Evolutionary conservation across 1,140 invertebrate genomes (phyloP).

Genomic region (Oncopodura yosiiana): DNA sequence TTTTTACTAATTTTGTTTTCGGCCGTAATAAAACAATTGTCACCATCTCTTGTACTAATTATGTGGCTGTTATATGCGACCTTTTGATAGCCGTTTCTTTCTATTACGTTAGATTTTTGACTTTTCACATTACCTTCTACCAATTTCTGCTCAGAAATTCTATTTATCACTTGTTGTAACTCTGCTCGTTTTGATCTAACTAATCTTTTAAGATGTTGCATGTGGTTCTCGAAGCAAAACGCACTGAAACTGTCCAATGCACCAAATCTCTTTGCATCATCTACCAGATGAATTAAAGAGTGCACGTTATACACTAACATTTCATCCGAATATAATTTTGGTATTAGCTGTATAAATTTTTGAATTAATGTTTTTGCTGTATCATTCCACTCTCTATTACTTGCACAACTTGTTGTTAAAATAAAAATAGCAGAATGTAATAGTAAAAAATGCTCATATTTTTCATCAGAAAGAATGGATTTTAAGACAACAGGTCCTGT

Average conservation of each 20-base stretch:
- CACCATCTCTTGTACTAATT: too few species aligned
- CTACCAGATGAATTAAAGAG: conserved; percentile 38
- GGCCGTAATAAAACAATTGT: too few species aligned
- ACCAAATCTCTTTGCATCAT: conserved; percentile 38
- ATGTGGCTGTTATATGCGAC: too few species aligned
- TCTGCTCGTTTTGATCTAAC: conserved; percentile 33
- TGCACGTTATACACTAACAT: conserved; percentile 41
- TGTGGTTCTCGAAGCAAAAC: conserved; percentile 39
- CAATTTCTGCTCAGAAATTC: conserved; percentile 37
- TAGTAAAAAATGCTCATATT: conserved; percentile 20
- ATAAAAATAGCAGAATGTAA: conserved; percentile 31
- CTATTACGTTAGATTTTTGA: too few species aligned
- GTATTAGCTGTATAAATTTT: conserved; percentile 37
- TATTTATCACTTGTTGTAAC: conserved; percentile 36
- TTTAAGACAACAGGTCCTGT: conserved; percentile 24
- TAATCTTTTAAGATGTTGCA: conserved; percentile 37
- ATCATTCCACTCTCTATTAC: conserved; percentile 5
- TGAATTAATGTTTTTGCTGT: conserved; percentile 36
- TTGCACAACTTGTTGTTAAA: conserved; percentile 9
- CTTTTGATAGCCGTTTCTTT: too few species aligned
- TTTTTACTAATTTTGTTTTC: too few species aligned
- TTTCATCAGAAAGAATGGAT: not conserved
- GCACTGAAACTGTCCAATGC: conserved; percentile 37
- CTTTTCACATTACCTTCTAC: too few species aligned
- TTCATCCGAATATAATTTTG: conserved; percentile 36